Percentiles rank a stretch among this genome's conserved stretches.
These are phyloP conservation scores for Euthynnus affinis DNA, from an alignment of 2,797 vertebrate species.

Conservation along the genomic window DNA sequence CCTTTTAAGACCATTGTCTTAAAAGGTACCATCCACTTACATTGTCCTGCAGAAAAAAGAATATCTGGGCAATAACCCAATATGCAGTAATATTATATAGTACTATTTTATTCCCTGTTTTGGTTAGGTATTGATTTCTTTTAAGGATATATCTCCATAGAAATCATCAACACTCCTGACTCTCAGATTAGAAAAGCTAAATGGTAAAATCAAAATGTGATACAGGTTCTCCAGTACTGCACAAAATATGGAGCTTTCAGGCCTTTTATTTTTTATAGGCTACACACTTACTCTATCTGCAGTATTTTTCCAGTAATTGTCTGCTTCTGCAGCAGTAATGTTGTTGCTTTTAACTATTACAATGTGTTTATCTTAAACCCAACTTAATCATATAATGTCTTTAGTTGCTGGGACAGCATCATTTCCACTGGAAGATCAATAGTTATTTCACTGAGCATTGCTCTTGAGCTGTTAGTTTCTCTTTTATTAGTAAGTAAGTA, in stretches of 20 bases:
- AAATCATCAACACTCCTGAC: neutral
- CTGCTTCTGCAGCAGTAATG: conserved; percentile 7
- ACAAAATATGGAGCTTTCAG: neutral
- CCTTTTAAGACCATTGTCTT: neutral
- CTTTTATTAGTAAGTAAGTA: neutral
- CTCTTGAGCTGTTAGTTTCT: neutral
- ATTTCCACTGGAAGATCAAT: conserved; percentile 35
- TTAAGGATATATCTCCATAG: neutral
- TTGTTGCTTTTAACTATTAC: neutral
- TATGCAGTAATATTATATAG: neutral
- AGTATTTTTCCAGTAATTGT: neutral
- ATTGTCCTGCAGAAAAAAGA: neutral
- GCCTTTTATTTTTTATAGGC: conserved; percentile 2
- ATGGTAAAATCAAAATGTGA: conserved; percentile 3
- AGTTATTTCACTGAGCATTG: conserved; percentile 4
- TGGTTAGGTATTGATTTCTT: neutral
- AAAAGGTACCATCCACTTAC: neutral
- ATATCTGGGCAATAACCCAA: neutral
- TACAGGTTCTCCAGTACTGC: neutral
- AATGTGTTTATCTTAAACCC: conserved; percentile 7
- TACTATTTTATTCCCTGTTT: neutral
- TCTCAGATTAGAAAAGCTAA: conserved; percentile 5
- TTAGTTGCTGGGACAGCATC: conserved; percentile 14
- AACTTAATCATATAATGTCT: conserved; percentile 23
- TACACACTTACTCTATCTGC: neutral